Base-by-base conservation (phyloP, 1,140 invertebrate species). In the Lamellibrachia luymesi region DNA sequence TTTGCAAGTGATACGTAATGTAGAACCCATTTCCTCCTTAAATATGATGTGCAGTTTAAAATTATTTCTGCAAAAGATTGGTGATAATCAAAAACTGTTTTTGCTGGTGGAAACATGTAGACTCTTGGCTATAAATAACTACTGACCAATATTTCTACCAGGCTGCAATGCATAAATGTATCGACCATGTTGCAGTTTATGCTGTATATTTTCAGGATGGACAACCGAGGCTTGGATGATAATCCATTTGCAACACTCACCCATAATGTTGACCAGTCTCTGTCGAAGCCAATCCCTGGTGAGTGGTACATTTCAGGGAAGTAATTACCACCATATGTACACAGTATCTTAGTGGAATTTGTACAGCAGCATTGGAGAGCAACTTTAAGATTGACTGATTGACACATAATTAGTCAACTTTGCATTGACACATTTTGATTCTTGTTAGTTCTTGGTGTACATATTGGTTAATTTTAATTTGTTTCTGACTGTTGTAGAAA, bases 191-290 rank as follows among this genome's bases (percentile, higher is more conserved):
- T 80, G 7, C 64, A 80, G 64, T 22, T 80, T 10, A 22, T 80
- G 64, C 64, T 80, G 38, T 38, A 38, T 38, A 38, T 38, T 38
- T 91, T 91, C 49, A 91, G 51, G 27, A 93, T 93, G 92, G 51
- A 51, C 64, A 91, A 64, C 50, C 7, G 50, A 52, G 92, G 91
- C 50, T 93, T 94, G 7, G 56, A 51, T 25, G 95, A 95, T 89
- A 97, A 97, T 95, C 96, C 97, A 10, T 97, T 97, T 94, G 95
- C 96, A 93, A 96, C 96, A 38, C 95, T 97, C 52, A 97, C 97
- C 94, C 94, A 96, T 52, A 96, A 96, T 93, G 94, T 95, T 51
- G 94, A 95, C 51, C 94, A 95, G 89, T 95, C 95, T 92, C 94
- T 96, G 50, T 94, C 95, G 10, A 95, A 92, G 50, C 52, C 92